phyloP scores from a whole-genome alignment of 2,113 vertebrate genomes.

The Phoxinus phoxinus region DNA sequence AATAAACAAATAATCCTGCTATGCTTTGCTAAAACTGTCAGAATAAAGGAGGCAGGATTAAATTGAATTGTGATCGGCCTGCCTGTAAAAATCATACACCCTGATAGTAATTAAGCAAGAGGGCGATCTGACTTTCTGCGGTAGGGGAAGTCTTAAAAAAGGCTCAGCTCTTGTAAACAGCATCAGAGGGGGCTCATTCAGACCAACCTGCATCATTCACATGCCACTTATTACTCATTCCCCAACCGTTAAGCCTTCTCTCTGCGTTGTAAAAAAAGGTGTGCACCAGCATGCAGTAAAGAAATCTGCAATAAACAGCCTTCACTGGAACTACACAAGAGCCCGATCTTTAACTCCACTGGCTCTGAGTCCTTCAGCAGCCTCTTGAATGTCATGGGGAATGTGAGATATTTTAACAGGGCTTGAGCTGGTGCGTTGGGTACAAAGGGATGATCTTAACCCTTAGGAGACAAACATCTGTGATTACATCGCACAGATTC shows the following conservation, averaged over 20 bases:
- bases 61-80: constrained; percentile 48
- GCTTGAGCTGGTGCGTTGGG: constrained; percentile 32
- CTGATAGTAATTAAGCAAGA: constrained; percentile 61
- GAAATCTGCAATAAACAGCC: constrained; percentile 71
- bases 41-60: constrained; percentile 39
- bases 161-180: constrained; percentile 68
- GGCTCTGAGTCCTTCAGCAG: constrained; percentile 51
- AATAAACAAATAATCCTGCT: neutral
- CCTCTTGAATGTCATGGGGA: constrained; percentile 54
- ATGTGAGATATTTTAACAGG: constrained; percentile 58
- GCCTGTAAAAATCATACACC: constrained; percentile 55
- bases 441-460: constrained; percentile 34
- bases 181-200: constrained; percentile 68
- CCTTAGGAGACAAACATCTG: constrained; percentile 22
- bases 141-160: constrained; percentile 59
- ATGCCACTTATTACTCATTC: constrained; percentile 63
- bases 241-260: constrained; percentile 54
- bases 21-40: neutral
- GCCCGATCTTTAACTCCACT: constrained; percentile 48
- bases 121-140: constrained; percentile 54
- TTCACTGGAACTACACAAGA: constrained; percentile 61
- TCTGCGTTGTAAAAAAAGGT: constrained; percentile 66
- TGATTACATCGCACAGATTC: constrained; percentile 28
- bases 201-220: constrained; percentile 66
- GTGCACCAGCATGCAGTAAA: constrained; percentile 69